A percentile compares a stretch with the other conserved stretches of the same genome.
Conservation (phyloP, 2,113 vertebrate genomes). For the Orycteropus afer region DNA sequence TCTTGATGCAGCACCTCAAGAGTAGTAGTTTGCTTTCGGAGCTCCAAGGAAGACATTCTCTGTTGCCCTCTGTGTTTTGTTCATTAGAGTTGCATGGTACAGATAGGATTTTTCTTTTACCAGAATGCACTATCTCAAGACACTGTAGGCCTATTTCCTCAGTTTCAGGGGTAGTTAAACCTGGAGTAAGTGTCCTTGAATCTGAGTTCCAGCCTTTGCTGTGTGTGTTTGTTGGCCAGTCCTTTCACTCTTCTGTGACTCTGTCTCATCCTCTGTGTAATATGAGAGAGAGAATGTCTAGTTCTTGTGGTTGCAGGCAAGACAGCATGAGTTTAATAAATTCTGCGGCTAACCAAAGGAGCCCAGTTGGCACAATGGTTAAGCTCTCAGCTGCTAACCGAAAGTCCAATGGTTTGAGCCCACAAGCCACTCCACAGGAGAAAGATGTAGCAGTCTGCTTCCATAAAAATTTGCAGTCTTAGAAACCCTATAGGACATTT, state of each 20-base stretch:
- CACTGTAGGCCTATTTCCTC: background rate
- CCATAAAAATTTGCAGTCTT: no score
- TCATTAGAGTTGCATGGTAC: background rate
- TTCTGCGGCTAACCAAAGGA: background rate
- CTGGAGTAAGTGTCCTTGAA: background rate
- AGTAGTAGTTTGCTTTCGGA: background rate
- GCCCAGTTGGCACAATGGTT: no score
- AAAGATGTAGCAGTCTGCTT: no score
- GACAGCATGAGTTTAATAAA: accelerated
- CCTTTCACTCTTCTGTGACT: background rate
- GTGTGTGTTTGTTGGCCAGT: background rate
- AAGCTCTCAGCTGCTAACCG: no score
- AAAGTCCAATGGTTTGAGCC: no score
- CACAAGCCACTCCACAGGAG: no score
- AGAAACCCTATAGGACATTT: no score
- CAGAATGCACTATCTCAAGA: background rate
- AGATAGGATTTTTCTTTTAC: background rate
- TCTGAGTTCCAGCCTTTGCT: background rate
- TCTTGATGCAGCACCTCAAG: background rate
- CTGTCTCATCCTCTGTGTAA: background rate
- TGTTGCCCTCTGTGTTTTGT: no score
- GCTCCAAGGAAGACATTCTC: background rate
- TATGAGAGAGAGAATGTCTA: background rate
- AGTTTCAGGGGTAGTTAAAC: background rate
- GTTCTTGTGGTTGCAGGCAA: no score